Percentiles rank a stretch among this genome's conserved stretches.
phyloP scores from a whole-genome alignment of 1,140 invertebrate species.

The Drosophila navojoa region DNA sequence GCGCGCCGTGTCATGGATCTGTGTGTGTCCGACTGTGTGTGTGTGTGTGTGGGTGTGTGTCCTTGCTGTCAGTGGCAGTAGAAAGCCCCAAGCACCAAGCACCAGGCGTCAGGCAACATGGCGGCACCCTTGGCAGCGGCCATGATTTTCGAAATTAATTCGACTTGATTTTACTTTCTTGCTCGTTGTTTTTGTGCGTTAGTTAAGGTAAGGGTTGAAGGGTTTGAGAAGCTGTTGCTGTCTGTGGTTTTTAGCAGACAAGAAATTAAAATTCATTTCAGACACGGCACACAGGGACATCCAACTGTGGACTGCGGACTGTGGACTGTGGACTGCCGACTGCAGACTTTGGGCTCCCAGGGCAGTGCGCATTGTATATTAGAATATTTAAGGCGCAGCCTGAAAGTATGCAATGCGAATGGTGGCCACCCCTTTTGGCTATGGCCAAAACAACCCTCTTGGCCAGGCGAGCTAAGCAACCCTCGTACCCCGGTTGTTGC shows the following conservation, averaged over 20 bases:
- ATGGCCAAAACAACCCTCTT: conserved; percentile 52
- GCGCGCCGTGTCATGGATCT: conserved; percentile 31
- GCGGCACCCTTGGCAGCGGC: conserved; percentile 62
- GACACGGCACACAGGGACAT: conserved; percentile 8
- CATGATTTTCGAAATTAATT: conserved; percentile 83
- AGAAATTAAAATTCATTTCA: conserved; percentile 83
- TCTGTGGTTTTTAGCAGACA: conserved; percentile 55
- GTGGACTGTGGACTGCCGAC: background rate
- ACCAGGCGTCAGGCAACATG: conserved; percentile 27
- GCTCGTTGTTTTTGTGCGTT: conserved; percentile 64
- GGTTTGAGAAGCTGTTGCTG: conserved; percentile 6
- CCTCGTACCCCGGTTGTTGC: conserved; percentile 9
- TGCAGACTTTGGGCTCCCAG: background rate
- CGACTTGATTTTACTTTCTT: conserved; percentile 83
- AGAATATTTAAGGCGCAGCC: conserved; percentile 80
- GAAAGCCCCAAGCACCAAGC: conserved; percentile 9
- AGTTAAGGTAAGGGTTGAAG: conserved; percentile 14
- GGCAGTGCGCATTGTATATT: conserved; percentile 41
- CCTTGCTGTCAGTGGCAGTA: conserved; percentile 69
- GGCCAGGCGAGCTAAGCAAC: conserved; percentile 29
- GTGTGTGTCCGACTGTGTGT: conserved; percentile 6
- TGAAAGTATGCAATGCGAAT: conserved; percentile 72
- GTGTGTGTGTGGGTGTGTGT: background rate
- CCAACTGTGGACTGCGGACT: background rate
- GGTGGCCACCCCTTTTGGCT: conserved; percentile 55